Conservation (phyloP, 2,888 invertebrate species). For the Lepetodrilus schrolli region DNA sequence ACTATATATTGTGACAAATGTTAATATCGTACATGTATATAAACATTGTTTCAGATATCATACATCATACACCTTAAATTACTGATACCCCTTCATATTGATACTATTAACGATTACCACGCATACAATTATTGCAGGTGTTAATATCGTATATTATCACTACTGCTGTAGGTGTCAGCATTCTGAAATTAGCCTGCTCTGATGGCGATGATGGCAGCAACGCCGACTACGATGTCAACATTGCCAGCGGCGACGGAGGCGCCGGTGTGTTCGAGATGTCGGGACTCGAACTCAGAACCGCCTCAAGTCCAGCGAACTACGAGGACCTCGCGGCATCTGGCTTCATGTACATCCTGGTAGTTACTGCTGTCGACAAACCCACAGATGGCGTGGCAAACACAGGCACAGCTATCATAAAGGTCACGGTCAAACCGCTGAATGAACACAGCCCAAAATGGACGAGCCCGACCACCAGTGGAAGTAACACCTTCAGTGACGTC, state of each 20-base stretch:
- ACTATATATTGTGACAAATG: too few species aligned
- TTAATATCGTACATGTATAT: too few species aligned
- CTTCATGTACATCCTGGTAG: background rate
- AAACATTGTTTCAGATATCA: too few species aligned
- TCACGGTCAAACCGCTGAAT: background rate
- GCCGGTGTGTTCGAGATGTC: constrained; percentile 19
- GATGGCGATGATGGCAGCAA: background rate
- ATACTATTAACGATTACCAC: too few species aligned
- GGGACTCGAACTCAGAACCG: constrained; percentile 11
- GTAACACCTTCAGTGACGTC: background rate
- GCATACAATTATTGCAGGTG: too few species aligned
- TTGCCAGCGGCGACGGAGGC: background rate
- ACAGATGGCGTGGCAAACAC: background rate
- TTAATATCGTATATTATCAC: background rate
- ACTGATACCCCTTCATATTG: too few species aligned
- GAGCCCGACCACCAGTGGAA: background rate
- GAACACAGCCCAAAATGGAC: background rate
- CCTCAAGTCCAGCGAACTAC: constrained; percentile 5
- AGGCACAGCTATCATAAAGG: background rate
- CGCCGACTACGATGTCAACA: background rate
- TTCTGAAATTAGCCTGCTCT: background rate
- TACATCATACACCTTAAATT: too few species aligned
- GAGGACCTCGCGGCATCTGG: background rate
- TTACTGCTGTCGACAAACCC: background rate
- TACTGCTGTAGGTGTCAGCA: background rate